Percentiles rank a stretch among this genome's conserved stretches.
Evolutionary conservation across 2,888 invertebrate species (phyloP).

Genomic region (Pristionchus arcanus): DNA sequence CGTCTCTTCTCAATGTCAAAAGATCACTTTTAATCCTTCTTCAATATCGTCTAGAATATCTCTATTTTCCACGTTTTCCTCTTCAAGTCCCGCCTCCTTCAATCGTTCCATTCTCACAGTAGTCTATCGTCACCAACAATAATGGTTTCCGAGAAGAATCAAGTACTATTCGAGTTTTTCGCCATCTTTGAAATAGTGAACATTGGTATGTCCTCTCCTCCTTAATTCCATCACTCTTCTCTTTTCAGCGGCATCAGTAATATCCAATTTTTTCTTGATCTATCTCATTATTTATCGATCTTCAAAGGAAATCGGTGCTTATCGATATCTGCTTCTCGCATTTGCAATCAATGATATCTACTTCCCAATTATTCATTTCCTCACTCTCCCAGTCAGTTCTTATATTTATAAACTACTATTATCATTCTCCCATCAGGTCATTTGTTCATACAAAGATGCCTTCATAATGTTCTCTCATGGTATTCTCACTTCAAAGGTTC

Average conservation of each 20-base stretch:
- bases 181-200: slow-evolving; percentile 23
- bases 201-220: neutral
- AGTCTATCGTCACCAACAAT: neutral
- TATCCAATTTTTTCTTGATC: neutral
- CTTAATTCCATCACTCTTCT: neutral
- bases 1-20: neutral
- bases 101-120: neutral
- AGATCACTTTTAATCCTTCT: neutral
- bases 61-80: neutral
- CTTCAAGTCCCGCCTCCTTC: neutral
- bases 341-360: slow-evolving; percentile 32
- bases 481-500: slow-evolving; percentile 10
- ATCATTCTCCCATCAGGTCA: neutral
- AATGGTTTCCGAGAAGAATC: slow-evolving; percentile 27
- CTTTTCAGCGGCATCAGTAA: neutral
- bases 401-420: neutral
- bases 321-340: slow-evolving; percentile 22
- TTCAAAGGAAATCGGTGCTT: slow-evolving; percentile 30
- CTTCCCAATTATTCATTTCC: slow-evolving; percentile 35
- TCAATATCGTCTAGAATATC: neutral
- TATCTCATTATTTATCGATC: slow-evolving; percentile 36
- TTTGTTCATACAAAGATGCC: slow-evolving; percentile 41
- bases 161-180: slow-evolving; percentile 17
- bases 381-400: slow-evolving; percentile 4
- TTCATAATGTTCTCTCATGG: slow-evolving; percentile 45